Evolutionary conservation across 2,797 vertebrate species (phyloP).

Genomic region (Muscicapa striata): DNA sequence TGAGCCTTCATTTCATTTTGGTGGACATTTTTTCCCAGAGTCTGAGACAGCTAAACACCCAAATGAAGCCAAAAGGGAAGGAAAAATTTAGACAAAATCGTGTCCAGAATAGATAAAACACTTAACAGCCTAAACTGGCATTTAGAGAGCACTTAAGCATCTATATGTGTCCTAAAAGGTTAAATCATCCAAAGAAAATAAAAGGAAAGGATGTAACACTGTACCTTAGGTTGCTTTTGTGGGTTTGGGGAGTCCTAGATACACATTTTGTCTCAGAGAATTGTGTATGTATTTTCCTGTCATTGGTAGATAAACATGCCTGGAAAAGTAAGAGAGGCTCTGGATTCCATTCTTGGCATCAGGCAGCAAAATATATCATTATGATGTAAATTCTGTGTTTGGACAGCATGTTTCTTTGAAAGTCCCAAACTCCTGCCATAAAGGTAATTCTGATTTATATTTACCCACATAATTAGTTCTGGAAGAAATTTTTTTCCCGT

Average conservation of each 20-base stretch:
- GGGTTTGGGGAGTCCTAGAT: background rate
- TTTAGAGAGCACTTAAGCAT: background rate
- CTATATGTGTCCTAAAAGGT: background rate
- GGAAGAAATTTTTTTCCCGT: background rate
- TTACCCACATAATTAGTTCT: background rate
- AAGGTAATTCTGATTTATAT: slow-evolving; percentile 43
- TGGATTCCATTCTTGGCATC: slow-evolving; percentile 23
- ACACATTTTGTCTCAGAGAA: background rate
- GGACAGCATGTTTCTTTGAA: slow-evolving; percentile 30
- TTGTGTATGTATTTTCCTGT: background rate
- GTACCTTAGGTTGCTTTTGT: background rate
- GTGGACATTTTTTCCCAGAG: background rate
- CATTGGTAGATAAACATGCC: background rate
- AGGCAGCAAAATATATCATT: slow-evolving; percentile 11
- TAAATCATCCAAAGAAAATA: background rate
- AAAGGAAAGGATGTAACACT: background rate
- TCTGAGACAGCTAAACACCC: background rate
- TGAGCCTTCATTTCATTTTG: background rate
- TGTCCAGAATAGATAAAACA: background rate
- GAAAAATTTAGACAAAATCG: background rate
- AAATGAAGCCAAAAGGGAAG: background rate
- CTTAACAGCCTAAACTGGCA: background rate
- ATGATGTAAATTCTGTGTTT: slow-evolving; percentile 55
- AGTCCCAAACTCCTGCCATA: slow-evolving; percentile 1
- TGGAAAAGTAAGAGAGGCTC: slow-evolving; percentile 30